Base-by-base conservation (phyloP, 2,797 vertebrate species). In the Avahi laniger region DNA sequence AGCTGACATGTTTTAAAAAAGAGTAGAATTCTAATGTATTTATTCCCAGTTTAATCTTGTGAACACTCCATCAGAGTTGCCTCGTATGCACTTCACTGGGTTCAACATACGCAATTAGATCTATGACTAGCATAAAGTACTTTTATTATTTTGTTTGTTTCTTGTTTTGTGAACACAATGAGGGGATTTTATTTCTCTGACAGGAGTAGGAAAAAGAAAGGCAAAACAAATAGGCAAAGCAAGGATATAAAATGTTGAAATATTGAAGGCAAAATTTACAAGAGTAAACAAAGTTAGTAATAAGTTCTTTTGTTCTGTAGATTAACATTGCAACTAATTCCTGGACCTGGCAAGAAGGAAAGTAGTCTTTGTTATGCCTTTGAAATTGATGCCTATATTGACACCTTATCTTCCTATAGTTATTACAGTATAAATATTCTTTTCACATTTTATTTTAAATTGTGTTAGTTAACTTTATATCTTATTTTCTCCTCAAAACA, bases 361-460 rank as follows among this genome's bases (percentile, higher is more conserved):
- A 26, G 2, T 4, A 43, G 24, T 50, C 72, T 89, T 80, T 43
- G 26, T 80, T 38, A 73, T 43, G 24, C 0, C 48, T 54, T 63
- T 75, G 57, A 70, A 75, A 88, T 52, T 41, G 41, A 70, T 50
- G 82, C 8, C 9, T 85, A 54, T 57, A 46, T 65, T 61, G 50
- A 76, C 12, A 61, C 7, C 35, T 89, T 78, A 30, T 65, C 79
- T 52, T 78, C 95, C 69, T 35, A 4, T 54, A 65, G n/a, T 91
- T 75, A 95, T 30, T 81, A 81, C 5, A 46, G 9, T 57, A 57
- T 88, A 81, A 17, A 61, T 63, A 76, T 83, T 91, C 48, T 72
- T 61, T 89, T 67, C 65, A 84, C 52, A 93, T 88, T 94, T 94
- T 35, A 43, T 41, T 57, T 13, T 48, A 78, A 91, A 89, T 92